These are phyloP conservation scores for Mareca penelope DNA, from an alignment of 2,797 vertebrate species.

Conservation along the genomic window DNA sequence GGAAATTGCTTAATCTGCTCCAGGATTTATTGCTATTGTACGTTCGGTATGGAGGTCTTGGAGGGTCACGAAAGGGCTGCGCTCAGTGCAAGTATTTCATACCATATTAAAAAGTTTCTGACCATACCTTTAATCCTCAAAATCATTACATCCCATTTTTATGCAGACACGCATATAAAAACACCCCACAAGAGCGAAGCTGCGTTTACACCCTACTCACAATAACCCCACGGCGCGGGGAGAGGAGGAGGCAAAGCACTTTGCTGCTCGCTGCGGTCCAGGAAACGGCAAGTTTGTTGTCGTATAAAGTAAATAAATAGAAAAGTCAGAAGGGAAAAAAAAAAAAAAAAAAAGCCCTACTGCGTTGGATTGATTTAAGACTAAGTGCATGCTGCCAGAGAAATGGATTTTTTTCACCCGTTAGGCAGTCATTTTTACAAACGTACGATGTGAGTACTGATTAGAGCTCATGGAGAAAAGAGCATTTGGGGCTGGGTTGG, in stretches of 20 bases:
- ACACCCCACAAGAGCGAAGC: constrained; percentile 69
- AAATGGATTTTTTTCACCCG: constrained; percentile 61
- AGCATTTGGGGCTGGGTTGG: background rate
- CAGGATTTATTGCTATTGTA: constrained; percentile 73
- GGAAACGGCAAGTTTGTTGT: constrained; percentile 69
- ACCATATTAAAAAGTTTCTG: constrained; percentile 73
- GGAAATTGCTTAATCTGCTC: constrained; percentile 66
- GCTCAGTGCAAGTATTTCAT: constrained; percentile 38
- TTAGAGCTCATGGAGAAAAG: background rate
- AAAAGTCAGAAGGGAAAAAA: constrained; percentile 40
- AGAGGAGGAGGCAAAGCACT: constrained; percentile 62
- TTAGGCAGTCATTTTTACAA: constrained; percentile 73
- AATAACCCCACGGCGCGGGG: constrained; percentile 58
- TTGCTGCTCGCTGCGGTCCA: constrained; percentile 42
- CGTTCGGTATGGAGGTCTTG: constrained; percentile 3
- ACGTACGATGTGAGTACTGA: constrained; percentile 51
- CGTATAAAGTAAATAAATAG: constrained; percentile 59
- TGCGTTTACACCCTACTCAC: constrained; percentile 48
- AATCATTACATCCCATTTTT: constrained; percentile 76
- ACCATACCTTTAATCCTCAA: constrained; percentile 74
- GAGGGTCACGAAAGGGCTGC: constrained; percentile 33
- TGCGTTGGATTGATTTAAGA: constrained; percentile 76
- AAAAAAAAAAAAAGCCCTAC: background rate
- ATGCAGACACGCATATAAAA: constrained; percentile 59
- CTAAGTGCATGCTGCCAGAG: constrained; percentile 58